Conservation (phyloP, 1,140 invertebrate species). For the Anastrepha obliqua region DNA sequence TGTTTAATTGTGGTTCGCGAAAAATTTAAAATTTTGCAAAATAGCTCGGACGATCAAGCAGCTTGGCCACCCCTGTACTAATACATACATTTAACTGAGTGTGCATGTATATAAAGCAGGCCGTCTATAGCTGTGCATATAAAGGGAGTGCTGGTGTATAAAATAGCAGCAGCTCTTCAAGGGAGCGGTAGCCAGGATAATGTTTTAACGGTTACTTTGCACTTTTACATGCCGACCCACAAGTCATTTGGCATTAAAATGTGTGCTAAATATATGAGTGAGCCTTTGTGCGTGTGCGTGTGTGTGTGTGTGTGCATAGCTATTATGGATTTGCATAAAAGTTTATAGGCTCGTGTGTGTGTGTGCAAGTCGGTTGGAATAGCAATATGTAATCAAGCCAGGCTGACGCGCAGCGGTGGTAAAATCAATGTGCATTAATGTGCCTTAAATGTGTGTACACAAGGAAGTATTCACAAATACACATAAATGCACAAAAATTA, state of each 20-base stretch:
- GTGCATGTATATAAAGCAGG: no score
- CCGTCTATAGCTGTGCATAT: no score
- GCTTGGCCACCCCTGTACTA: no score
- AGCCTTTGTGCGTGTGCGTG: background rate
- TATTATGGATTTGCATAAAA: background rate
- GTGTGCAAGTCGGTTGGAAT: background rate
- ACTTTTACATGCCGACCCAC: background rate
- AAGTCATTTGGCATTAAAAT: background rate
- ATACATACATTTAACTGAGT: no score
- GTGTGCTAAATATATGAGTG: background rate
- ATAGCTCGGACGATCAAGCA: no score
- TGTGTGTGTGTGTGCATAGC: background rate
- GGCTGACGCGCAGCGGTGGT: background rate
- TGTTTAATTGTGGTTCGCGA: no score
- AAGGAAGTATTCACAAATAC: no score
- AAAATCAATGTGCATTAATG: slow-evolving; percentile 1
- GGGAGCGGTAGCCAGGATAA: no score
- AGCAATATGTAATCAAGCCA: background rate
- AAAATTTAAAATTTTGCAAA: no score
- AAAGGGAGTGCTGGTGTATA: no score
- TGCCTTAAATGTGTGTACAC: background rate
- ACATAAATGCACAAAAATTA: no score
- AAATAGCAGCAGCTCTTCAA: background rate
- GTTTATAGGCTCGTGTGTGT: background rate
- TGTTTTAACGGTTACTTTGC: background rate